Base-by-base conservation (phyloP, 92 coral and sea anemone genomes). In the Phenganax marumi region DNA sequence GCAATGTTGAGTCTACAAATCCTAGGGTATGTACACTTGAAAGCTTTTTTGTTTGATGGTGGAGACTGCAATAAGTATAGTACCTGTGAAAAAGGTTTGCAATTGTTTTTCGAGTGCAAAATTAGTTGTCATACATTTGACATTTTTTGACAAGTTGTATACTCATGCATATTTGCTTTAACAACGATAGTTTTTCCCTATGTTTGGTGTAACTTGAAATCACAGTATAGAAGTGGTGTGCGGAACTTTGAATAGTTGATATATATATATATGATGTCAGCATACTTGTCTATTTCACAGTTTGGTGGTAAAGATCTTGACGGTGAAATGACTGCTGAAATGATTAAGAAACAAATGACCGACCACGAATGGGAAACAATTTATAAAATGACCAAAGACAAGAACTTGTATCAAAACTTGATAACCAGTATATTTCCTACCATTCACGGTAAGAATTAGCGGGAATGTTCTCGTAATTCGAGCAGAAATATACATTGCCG, bases 241-340 rank as follows among this genome's bases (percentile, higher is more conserved):
- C 43, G 43, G 5, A 33, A 33, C 43, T 33, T 33, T 33, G 43
- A 33, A 33, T 33, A 33, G 43, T 33, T 33, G 43, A 33, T 5
- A 33, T 33, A 5, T 33, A 33, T 33, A 33, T 2, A 2, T 33
- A 33, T n/a, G 25, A 33, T n/a, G 25, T 76, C 24, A 69, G 52
- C 47, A 18, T 49, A 3, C 2, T 53, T 57, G 4, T 7, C 14
- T 8, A 33, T 51, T 69, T 24, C 14, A 52, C 77, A 95, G 98
- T 95, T 95, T 88, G 98, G 98, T 66, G 98, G 98, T 49, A 95
- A 95, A 86, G 98, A 95, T 75, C 91, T 95, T 68, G 98, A 95
- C 88, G 97, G 93, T 46, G 93, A 90, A 23, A 89, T 95, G 72
- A 95, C 97, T 10, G 98, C 98, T 63, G 98, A 95, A 70, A 91